Conservation (phyloP, 2,113 vertebrate genomes). For the Phoenicopterus ruber region DNA sequence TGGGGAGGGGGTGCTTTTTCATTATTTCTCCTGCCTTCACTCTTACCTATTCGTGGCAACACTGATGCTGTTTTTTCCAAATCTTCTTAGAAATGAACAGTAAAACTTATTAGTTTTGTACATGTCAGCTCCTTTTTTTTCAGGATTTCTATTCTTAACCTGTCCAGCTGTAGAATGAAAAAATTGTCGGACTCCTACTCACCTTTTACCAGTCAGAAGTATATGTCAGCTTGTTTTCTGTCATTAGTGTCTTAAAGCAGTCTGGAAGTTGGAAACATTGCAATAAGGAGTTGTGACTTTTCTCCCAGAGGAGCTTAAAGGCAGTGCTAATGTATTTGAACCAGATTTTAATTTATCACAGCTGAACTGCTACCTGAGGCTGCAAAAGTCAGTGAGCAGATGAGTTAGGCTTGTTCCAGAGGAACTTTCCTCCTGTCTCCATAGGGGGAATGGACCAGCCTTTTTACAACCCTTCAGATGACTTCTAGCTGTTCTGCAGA, state of each 20-base stretch:
- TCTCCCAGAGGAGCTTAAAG: not conserved
- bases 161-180: not conserved
- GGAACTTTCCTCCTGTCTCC: not conserved
- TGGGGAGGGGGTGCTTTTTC: not conserved
- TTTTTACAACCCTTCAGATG: not conserved
- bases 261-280: not conserved
- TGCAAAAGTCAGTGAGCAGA: not conserved
- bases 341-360: not conserved
- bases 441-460: not conserved
- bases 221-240: not conserved
- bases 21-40: not conserved
- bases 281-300: not conserved
- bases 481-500: not conserved
- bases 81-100: not conserved
- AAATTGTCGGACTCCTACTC: not conserved
- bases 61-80: not conserved
- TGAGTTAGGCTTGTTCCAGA: not conserved
- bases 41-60: not conserved
- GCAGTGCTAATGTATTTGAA: not conserved
- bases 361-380: not conserved
- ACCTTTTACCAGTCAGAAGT: not conserved
- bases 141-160: slow-evolving; percentile 18
- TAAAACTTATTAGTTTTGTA: not conserved
- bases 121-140: not conserved
- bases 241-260: not conserved